Conservation (phyloP, 2,888 invertebrate genomes). For the Endomychus coccineus region DNA sequence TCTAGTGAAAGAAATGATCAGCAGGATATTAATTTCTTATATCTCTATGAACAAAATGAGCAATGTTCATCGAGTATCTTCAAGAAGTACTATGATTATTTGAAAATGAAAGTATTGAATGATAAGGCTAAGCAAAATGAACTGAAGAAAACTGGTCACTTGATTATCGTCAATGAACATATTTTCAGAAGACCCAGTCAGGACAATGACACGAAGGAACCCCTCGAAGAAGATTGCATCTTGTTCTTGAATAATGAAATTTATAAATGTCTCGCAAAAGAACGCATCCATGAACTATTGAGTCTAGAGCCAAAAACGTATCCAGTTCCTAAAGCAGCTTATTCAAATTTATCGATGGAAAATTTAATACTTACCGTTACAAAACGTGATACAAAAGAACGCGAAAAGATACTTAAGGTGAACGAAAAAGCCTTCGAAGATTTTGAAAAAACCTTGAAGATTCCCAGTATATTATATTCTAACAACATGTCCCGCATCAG, state of each 20-base stretch:
- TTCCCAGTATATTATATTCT: constrained; percentile 7
- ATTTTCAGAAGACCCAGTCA: neutral
- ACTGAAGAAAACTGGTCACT: neutral
- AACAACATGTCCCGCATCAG: too few relatives aligned
- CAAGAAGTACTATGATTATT: too few relatives aligned
- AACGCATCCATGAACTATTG: too few relatives aligned
- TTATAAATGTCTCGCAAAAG: constrained; percentile 6
- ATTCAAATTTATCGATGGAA: too few relatives aligned
- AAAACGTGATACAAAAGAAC: constrained; percentile 3
- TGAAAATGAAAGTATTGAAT: too few relatives aligned
- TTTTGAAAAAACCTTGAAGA: constrained; percentile 5
- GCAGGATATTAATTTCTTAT: too few relatives aligned
- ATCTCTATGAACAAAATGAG: too few relatives aligned
- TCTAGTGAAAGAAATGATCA: too few relatives aligned
- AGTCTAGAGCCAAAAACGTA: too few relatives aligned
- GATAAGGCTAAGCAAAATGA: too few relatives aligned
- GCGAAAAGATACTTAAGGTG: constrained; percentile 5
- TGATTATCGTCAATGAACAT: constrained; percentile 11
- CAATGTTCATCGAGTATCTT: too few relatives aligned
- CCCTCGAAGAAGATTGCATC: neutral
- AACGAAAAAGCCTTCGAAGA: constrained; percentile 5
- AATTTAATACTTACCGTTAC: constrained; percentile 7
- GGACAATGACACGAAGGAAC: neutral
- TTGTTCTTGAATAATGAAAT: constrained; percentile 7
- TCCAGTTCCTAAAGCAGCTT: too few relatives aligned